A percentile compares a stretch with the other conserved stretches of the same genome.
These are phyloP conservation scores for Cistogaster globosa DNA, from an alignment of 2,888 invertebrate species.

Conservation along the genomic window DNA sequence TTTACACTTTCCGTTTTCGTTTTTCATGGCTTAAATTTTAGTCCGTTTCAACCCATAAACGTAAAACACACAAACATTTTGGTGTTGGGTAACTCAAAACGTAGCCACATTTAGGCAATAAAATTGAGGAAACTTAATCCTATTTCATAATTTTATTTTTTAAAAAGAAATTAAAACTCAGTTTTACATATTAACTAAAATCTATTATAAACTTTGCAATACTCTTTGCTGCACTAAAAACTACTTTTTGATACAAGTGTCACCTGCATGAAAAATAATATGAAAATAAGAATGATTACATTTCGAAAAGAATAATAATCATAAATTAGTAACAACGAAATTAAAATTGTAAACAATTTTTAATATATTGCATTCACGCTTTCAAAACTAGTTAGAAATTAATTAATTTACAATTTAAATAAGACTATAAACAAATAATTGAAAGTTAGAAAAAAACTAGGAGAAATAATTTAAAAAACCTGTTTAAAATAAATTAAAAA, in stretches of 20 bases:
- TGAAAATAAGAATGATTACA: constrained; percentile 24
- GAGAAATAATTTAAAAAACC: constrained; percentile 8
- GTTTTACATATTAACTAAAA: too few species aligned
- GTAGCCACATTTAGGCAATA: too few species aligned
- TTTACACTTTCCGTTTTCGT: too few species aligned
- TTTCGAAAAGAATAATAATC: constrained; percentile 11
- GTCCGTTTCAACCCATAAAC: too few species aligned
- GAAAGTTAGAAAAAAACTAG: background rate
- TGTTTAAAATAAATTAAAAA: background rate
- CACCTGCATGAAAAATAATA: background rate
- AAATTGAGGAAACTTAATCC: too few species aligned
- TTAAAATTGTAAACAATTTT: constrained; percentile 25
- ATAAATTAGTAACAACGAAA: constrained; percentile 25
- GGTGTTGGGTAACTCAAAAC: too few species aligned
- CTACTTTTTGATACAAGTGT: constrained; percentile 7
- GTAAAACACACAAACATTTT: too few species aligned
- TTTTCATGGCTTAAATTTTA: too few species aligned
- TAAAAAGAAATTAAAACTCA: too few species aligned
- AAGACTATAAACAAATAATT: constrained; percentile 25
- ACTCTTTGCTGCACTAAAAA: constrained; percentile 2
- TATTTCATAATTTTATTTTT: too few species aligned
- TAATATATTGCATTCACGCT: background rate
- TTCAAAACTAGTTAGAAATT: constrained; percentile 14
- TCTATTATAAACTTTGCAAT: too few species aligned
- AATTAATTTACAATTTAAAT: background rate